phyloP scores from a whole-genome alignment of 2,888 invertebrate genomes.

The Hemithea aestivaria region DNA sequence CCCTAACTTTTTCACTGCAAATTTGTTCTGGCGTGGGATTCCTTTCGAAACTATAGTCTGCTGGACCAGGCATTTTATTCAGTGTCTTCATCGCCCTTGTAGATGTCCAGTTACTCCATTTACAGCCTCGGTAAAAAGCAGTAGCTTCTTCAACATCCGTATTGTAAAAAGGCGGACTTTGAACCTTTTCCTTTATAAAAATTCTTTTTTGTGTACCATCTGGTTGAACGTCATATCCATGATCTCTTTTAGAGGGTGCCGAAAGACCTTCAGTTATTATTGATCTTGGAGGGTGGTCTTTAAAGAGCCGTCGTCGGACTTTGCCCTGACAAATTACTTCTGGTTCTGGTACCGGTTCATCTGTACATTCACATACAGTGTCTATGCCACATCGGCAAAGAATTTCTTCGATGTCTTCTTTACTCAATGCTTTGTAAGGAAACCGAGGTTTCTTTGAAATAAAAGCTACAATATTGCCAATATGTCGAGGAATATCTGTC shows the following conservation, averaged over 20 bases:
- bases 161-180: conserved; percentile 54
- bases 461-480: conserved; percentile 51
- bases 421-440: conserved; percentile 50
- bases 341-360: conserved; percentile 29
- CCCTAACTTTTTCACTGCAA: conserved; percentile 52
- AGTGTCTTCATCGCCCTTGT: conserved; percentile 28
- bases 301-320: conserved; percentile 42
- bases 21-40: conserved; percentile 32
- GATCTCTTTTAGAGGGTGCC: conserved; percentile 39
- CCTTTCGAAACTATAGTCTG: conserved; percentile 44
- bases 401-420: conserved; percentile 50
- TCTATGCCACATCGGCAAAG: conserved; percentile 54
- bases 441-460: conserved; percentile 56
- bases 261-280: conserved; percentile 35
- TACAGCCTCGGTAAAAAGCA: conserved; percentile 60
- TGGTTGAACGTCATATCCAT: conserved; percentile 34
- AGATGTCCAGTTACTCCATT: conserved; percentile 61
- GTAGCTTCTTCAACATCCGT: conserved; percentile 44
- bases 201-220: conserved; percentile 36
- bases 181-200: conserved; percentile 21
- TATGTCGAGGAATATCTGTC: conserved; percentile 29
- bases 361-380: conserved; percentile 48
- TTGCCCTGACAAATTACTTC: conserved; percentile 47
- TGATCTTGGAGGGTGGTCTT: conserved; percentile 43
- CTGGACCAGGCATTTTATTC: conserved; percentile 51